These are phyloP conservation scores for Drosophila longiperda DNA, from an alignment of 2,888 invertebrate species.

Conservation along the genomic window DNA sequence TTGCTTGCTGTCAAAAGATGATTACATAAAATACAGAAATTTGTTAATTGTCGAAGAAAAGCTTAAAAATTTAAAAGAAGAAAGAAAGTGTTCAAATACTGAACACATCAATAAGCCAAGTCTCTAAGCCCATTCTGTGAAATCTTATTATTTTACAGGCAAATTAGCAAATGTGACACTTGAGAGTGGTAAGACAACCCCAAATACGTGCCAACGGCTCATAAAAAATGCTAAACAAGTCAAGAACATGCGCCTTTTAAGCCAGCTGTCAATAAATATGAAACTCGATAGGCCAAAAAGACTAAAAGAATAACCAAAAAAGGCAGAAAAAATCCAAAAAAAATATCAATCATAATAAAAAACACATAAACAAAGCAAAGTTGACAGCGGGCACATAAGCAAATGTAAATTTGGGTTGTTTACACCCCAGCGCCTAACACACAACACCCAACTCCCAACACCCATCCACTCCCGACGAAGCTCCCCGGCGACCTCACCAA, in stretches of 20 bases:
- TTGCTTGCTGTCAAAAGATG: slow-evolving; percentile 39
- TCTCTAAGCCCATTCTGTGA: slow-evolving; percentile 14
- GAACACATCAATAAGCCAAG: background rate
- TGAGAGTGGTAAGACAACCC: slow-evolving; percentile 17
- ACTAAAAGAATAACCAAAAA: slow-evolving; percentile 2
- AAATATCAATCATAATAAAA: slow-evolving; percentile 74
- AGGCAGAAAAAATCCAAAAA: slow-evolving; percentile 43
- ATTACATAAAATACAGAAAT: slow-evolving; percentile 25
- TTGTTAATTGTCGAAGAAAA: slow-evolving; percentile 22
- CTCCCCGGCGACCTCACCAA: background rate
- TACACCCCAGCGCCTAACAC: slow-evolving; percentile 11
- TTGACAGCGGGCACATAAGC: slow-evolving; percentile 61
- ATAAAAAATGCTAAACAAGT: slow-evolving; percentile 72
- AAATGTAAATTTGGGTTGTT: slow-evolving; percentile 63
- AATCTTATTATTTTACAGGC: slow-evolving; percentile 52
- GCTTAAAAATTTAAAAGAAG: background rate
- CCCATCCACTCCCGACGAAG: background rate
- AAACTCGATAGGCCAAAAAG: slow-evolving; percentile 49
- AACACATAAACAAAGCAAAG: slow-evolving; percentile 71
- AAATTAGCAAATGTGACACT: slow-evolving; percentile 67
- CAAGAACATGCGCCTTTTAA: slow-evolving; percentile 61
- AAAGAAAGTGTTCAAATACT: background rate
- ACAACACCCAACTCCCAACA: background rate
- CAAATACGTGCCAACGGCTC: slow-evolving; percentile 47
- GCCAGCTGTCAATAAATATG: slow-evolving; percentile 72